Conservation (phyloP, 2,113 vertebrate genomes). For the Gobiocypris rarus region DNA sequence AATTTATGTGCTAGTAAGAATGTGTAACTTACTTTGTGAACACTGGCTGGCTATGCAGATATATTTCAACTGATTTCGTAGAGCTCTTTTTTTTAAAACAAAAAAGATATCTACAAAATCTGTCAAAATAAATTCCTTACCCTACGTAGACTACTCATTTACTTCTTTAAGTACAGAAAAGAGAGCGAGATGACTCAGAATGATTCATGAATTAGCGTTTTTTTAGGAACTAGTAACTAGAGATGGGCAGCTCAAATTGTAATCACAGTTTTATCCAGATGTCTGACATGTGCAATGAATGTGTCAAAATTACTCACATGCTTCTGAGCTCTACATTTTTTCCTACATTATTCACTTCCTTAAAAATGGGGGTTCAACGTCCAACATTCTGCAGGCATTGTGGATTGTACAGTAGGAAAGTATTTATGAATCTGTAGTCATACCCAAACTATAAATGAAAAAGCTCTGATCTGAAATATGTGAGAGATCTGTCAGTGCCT, state of each 20-base stretch:
- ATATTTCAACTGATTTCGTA: neutral
- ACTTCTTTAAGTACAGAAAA: neutral
- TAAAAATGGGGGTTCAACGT: neutral
- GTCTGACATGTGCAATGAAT: neutral
- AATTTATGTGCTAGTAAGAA: neutral
- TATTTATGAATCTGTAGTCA: slow-evolving; percentile 28
- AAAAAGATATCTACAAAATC: too few species aligned
- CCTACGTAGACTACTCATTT: neutral
- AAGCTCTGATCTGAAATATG: slow-evolving; percentile 38
- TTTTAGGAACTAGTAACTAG: neutral
- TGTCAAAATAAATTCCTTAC: too few species aligned
- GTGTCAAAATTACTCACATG: neutral
- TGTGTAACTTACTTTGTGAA: neutral
- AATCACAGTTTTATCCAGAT: neutral
- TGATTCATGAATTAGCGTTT: neutral
- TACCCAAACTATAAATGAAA: slow-evolving; percentile 32
- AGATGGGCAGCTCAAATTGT: neutral
- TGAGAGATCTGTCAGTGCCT: slow-evolving; percentile 26
- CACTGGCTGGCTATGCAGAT: neutral
- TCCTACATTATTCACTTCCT: slow-evolving; percentile 1
- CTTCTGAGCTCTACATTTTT: slow-evolving; percentile 36
- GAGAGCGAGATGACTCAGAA: neutral
- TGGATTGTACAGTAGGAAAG: neutral
- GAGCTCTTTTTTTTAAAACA: neutral
- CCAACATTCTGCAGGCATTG: neutral